A percentile compares a stretch with the other conserved stretches of the same genome.
Conservation (phyloP, 2,888 invertebrate species). For the Biston stratarius region DNA sequence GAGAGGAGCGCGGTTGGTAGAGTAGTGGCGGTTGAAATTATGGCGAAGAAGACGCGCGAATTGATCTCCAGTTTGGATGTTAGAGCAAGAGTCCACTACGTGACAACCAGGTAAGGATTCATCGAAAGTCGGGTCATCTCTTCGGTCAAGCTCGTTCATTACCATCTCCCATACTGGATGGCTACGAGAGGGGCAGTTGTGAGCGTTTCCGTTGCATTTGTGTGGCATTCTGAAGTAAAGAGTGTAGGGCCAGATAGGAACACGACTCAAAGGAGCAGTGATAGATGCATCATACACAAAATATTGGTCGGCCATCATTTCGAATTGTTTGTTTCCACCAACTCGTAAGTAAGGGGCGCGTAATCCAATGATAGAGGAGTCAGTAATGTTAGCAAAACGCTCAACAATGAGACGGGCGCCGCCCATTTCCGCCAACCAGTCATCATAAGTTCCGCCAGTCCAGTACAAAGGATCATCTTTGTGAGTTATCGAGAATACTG, state of each 20-base stretch:
- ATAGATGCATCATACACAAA: constrained; percentile 98
- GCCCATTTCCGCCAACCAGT: constrained; percentile 98
- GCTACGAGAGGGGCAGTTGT: constrained; percentile 95
- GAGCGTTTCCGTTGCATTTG: constrained; percentile 97
- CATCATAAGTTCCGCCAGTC: constrained; percentile 94
- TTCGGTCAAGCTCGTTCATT: constrained; percentile 97
- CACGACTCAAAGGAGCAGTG: constrained; percentile 94
- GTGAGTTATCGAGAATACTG: constrained; percentile 96
- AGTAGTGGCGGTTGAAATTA: constrained; percentile 98
- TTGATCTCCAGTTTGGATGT: constrained; percentile 96
- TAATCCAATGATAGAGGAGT: constrained; percentile 95
- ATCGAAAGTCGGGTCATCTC: constrained; percentile 97
- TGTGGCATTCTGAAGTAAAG: constrained; percentile 98
- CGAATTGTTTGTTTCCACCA: constrained; percentile 97
- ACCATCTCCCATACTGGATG: constrained; percentile 99
- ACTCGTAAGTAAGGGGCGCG: constrained; percentile 96
- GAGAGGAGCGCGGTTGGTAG: constrained; percentile 96
- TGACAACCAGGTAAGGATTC: constrained; percentile 97
- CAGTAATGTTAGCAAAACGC: constrained; percentile 96
- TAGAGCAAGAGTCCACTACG: constrained; percentile 97
- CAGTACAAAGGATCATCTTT: constrained; percentile 97
- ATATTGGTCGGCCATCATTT: constrained; percentile 98
- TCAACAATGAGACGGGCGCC: constrained; percentile 95
- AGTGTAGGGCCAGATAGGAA: constrained; percentile 99
- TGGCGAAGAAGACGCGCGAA: constrained; percentile 95